Base-by-base conservation (phyloP, 2,797 vertebrate genomes). In the Gambusia yucatana region DNA sequence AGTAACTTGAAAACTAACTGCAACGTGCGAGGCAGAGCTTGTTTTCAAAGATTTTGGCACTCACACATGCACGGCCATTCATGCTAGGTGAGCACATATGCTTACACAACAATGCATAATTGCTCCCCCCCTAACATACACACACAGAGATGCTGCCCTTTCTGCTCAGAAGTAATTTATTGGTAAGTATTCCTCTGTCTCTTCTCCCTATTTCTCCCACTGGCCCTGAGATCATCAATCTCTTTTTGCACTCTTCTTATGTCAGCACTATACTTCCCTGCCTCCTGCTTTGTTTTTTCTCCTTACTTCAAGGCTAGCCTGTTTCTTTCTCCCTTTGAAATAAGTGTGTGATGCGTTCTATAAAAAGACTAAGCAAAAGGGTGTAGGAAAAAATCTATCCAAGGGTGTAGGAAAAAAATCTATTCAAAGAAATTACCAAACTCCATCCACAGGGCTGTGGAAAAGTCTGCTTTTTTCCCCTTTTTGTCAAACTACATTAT, bases 221-320 rank as follows among this genome's bases (percentile, higher is more conserved):
- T 82, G 83, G 91, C 93, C 92, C 92, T 83, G 89, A 93, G 91
- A 92, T 95, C 93, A 94, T 96, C 94, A 91, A 94, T 96, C 94
- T 94, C 91, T 88, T 90, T 91, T 93, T 93, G 92, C 91, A 86
- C 93, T 93, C 89, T 77, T 93, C 90, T 92, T 86, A 91, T 93
- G 92, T 94, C 93, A 94, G 92, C 94, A 93, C 88, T 90, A 94
- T 88, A 79, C 82, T 84, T 81, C 80, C 43, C 75, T 70, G 6
- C 72, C 67, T 75, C 73, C 70, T 44, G 77, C 61, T 43, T 48
- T 83, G 28, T 75, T 81, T 78, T 72, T 72, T 67, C 11, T 30
- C 28, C 33, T 61, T 79, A 52, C 75, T 74, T 55, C 75, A 80
- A 77, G 82, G 69, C 78, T 71, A 69, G 75, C 76, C 76, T 81